Conservation (phyloP, 2,888 invertebrate genomes). For the Homarus gammarus region DNA sequence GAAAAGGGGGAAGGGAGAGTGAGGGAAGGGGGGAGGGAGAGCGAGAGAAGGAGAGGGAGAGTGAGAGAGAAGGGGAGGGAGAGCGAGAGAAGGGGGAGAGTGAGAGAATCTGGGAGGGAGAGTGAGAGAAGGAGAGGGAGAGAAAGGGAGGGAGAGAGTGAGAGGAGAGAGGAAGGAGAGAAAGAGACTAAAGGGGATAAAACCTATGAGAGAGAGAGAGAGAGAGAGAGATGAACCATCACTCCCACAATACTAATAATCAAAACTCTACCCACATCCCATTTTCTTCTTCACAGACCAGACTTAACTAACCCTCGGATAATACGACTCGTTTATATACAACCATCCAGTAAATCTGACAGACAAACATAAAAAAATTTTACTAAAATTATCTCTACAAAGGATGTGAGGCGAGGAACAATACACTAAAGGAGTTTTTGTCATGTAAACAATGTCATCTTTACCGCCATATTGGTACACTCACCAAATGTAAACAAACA, state of each 20-base stretch:
- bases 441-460: too few species aligned
- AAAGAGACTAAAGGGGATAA: background rate
- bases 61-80: background rate
- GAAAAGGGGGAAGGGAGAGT: background rate
- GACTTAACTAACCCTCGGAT: too few species aligned
- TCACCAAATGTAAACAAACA: too few species aligned
- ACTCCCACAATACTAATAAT: background rate
- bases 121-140: background rate
- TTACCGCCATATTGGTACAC: too few species aligned
- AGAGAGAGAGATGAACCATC: background rate
- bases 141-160: background rate
- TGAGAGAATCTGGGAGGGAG: background rate
- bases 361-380: too few species aligned
- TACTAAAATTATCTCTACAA: too few species aligned
- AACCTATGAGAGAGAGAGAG: background rate
- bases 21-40: background rate
- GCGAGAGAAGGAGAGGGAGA: background rate
- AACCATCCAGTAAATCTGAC: too few species aligned
- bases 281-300: too few species aligned
- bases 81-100: background rate
- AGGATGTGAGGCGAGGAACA: too few species aligned
- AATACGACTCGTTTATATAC: background rate
- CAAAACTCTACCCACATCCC: too few species aligned
- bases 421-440: too few species aligned
- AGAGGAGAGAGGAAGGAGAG: background rate